Percentiles rank a stretch among this genome's conserved stretches.
phyloP scores from a whole-genome alignment of 2,797 vertebrate genomes.

The Coregonus ussuriensis region DNA sequence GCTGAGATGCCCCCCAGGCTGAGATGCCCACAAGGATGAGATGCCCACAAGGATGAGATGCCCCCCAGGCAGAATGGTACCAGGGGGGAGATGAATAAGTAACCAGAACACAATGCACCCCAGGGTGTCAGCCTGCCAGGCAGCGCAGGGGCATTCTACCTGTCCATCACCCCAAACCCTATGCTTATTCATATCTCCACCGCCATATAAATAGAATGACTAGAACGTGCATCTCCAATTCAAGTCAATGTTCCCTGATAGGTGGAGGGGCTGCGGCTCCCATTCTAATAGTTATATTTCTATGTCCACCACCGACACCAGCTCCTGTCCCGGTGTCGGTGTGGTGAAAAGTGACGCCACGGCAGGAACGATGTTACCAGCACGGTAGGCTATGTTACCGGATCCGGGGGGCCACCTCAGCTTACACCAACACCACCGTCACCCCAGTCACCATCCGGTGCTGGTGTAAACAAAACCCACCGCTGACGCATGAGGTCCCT shows the following conservation, averaged over 20 bases:
- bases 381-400: constrained; percentile 55
- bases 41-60: constrained; percentile 42
- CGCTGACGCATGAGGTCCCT: constrained; percentile 53
- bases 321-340: constrained; percentile 7
- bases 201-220: not conserved
- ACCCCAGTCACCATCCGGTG: constrained; percentile 39
- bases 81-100: constrained; percentile 70
- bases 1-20: constrained; percentile 54
- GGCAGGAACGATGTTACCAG: constrained; percentile 29
- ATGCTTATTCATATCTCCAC: constrained; percentile 35
- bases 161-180: constrained; percentile 49
- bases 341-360: constrained; percentile 54
- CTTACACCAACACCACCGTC: constrained; percentile 51
- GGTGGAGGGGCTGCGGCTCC: not conserved
- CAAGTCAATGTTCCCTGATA: not conserved
- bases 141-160: constrained; percentile 37
- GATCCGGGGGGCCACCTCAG: constrained; percentile 63
- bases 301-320: constrained; percentile 43
- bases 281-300: not conserved
- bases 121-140: constrained; percentile 54
- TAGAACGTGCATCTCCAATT: not conserved
- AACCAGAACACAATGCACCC: constrained; percentile 74
- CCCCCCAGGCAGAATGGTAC: constrained; percentile 49
- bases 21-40: constrained; percentile 50
- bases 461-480: constrained; percentile 65